A percentile compares a stretch with the other conserved stretches of the same genome.
These are phyloP conservation scores for Thumatha senex DNA, from an alignment of 2,888 invertebrate genomes.

Conservation along the genomic window DNA sequence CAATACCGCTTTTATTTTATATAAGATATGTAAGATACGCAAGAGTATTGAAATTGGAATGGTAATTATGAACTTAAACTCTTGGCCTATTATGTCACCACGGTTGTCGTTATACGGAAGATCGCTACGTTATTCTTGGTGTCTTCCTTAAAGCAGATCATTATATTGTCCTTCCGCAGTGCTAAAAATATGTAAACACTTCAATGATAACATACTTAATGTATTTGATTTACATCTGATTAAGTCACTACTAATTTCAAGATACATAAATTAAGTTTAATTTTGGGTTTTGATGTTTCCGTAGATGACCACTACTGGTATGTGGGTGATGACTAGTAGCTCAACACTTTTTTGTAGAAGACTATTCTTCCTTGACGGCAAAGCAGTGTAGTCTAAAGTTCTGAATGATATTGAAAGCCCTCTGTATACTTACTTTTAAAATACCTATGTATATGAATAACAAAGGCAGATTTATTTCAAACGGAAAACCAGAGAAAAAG, in stretches of 20 bases:
- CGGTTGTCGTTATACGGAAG: background rate
- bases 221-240: conserved; percentile 1
- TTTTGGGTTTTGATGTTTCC: background rate
- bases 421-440: too few relatives aligned
- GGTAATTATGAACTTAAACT: too few relatives aligned
- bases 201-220: background rate
- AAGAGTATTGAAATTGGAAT: too few relatives aligned
- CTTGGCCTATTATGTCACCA: background rate
- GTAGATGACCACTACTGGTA: background rate
- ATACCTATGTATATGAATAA: too few relatives aligned
- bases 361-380: too few relatives aligned
- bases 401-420: too few relatives aligned
- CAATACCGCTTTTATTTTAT: too few relatives aligned
- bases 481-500: too few relatives aligned
- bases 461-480: too few relatives aligned
- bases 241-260: background rate
- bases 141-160: background rate
- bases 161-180: background rate
- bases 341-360: too few relatives aligned
- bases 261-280: background rate
- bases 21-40: too few relatives aligned
- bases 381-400: too few relatives aligned
- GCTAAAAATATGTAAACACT: background rate
- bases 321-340: background rate
- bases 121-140: background rate